Evolutionary conservation across 2,888 invertebrate genomes (phyloP).

Genomic region (Apamea epomidion): DNA sequence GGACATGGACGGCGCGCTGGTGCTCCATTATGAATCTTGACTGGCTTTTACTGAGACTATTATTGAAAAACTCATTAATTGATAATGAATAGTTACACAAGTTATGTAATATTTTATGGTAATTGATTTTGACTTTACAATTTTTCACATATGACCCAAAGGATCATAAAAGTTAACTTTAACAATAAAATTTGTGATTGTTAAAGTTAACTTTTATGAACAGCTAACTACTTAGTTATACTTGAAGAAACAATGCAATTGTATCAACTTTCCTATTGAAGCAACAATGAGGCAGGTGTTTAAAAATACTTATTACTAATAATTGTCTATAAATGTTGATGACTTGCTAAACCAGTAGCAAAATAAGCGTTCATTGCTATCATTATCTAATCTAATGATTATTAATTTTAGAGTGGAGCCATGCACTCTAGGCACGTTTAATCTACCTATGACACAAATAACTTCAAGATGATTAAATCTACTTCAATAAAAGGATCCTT

Average conservation of each 20-base stretch:
- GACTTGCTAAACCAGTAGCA: slow-evolving; percentile 71
- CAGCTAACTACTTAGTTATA: neutral
- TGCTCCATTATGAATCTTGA: neutral
- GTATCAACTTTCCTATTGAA: slow-evolving; percentile 30
- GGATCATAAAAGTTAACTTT: neutral
- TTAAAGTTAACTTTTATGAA: neutral
- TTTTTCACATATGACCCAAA: neutral
- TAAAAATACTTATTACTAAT: slow-evolving; percentile 58
- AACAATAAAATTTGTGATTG: neutral
- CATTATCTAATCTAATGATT: slow-evolving; percentile 77
- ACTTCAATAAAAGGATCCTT: slow-evolving; percentile 40
- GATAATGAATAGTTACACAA: neutral
- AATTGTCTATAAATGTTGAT: slow-evolving; percentile 53
- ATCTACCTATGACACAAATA: slow-evolving; percentile 64
- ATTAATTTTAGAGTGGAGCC: slow-evolving; percentile 65
- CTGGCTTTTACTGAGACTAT: neutral
- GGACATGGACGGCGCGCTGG: neutral
- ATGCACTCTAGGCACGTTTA: slow-evolving; percentile 57
- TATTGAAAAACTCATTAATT: neutral
- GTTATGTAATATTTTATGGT: slow-evolving; percentile 13
- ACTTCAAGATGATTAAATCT: slow-evolving; percentile 36
- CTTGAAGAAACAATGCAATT: slow-evolving; percentile 33
- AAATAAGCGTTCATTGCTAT: slow-evolving; percentile 62
- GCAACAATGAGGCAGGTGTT: slow-evolving; percentile 33
- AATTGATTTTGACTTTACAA: slow-evolving; percentile 2